Percentiles rank a stretch among this genome's conserved stretches.
Evolutionary conservation across 2,797 vertebrate species (phyloP).

Genomic region (Danionella dracula): DNA sequence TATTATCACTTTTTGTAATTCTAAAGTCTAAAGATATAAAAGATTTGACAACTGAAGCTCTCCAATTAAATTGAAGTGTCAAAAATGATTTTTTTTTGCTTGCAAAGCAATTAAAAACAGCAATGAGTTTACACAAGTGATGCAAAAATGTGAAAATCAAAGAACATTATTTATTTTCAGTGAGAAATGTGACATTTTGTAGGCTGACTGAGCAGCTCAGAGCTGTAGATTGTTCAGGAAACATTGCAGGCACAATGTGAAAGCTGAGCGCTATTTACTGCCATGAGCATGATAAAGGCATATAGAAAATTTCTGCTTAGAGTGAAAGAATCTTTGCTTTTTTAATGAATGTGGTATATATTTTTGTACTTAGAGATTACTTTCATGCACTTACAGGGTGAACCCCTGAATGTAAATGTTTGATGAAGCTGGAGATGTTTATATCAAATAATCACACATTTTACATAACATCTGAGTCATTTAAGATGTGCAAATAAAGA

Average conservation of each 20-base stretch:
- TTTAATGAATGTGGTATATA: too few relatives aligned
- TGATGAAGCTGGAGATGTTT: too few relatives aligned
- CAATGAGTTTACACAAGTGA: not conserved
- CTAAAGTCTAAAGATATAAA: too few relatives aligned
- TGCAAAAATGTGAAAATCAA: conserved; percentile 4
- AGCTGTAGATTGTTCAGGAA: not conserved
- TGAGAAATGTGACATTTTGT: not conserved
- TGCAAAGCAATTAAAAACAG: not conserved
- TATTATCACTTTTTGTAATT: too few relatives aligned
- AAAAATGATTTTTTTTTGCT: not conserved
- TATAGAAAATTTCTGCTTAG: conserved; percentile 19
- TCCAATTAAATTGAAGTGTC: too few relatives aligned
- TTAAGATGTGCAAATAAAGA: too few relatives aligned
- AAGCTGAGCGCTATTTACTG: conserved; percentile 19
- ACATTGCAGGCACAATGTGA: conserved; percentile 20
- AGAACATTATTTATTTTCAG: not conserved
- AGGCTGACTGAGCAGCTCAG: not conserved
- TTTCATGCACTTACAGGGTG: too few relatives aligned
- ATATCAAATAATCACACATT: too few relatives aligned
- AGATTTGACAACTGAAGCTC: too few relatives aligned
- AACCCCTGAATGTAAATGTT: too few relatives aligned
- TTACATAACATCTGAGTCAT: too few relatives aligned
- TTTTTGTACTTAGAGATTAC: too few relatives aligned
- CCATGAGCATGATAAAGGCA: not conserved
- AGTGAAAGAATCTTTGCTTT: not conserved